Evolutionary conservation across 2,888 invertebrate species (phyloP), one percentile per base, ranked within the genome.

Genomic region (Euproctis similis): DNA sequence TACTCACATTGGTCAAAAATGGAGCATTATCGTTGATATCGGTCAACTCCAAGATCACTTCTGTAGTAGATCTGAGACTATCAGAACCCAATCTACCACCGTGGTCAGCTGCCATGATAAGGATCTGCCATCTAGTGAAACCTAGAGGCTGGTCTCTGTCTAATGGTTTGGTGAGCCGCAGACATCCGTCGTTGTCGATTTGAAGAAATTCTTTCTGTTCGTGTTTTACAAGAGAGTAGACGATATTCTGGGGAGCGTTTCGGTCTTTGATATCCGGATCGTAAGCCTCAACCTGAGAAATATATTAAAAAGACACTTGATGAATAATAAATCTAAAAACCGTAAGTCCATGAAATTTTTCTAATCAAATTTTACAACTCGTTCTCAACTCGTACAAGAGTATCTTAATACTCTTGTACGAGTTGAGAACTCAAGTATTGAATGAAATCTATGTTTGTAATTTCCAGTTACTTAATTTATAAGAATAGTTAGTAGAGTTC

Each of bases 21-120:
- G 98, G 98, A 0, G 94, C 93, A 66, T 98, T 97, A 66, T 98
- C 98, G 67, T 98, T 98, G 55, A 96, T 93, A 59, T 98, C 98
- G 3, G 87, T 86, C 12, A 91, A 64, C 38, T 87, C 86, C 37
- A 92, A 84, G 23, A 86, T 91, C 12, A 95, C 91, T 51, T 90
- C 89, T 0, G 89, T 88, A 1, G 88, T 88, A 0, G 87, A 87
- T 34, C 89, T 85, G 28, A 89, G 63, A 11, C 90, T 90, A 8
- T 87, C 87, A 0, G 87, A 86, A 0, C 82, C 84, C 7, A 87
- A 80, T 2, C 86, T 85, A 8, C 82, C 84, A 4, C 90, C 90
- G 49, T 92, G 88, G 65, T 96, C 96, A 22, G 89, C 88, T 0
- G 96, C 96, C 58, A 90, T 84, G 34, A 91, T 88, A 17, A 89